Conservation (phyloP, 2,113 vertebrate genomes). For the Lutjanus erythropterus region DNA sequence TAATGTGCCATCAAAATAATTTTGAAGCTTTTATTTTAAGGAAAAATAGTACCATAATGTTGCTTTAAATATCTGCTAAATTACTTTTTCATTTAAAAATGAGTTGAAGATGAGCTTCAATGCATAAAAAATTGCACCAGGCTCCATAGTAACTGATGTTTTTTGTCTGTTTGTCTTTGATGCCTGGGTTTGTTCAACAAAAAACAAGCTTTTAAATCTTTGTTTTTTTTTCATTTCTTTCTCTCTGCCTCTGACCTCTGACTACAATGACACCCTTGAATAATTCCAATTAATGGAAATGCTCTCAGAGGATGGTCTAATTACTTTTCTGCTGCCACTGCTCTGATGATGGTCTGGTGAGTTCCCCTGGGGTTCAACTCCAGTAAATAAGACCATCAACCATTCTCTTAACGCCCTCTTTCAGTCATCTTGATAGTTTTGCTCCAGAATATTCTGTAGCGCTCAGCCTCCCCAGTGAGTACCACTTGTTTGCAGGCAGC, state of each 20-base stretch:
- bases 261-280: conserved; percentile 63
- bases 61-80: too few relatives aligned
- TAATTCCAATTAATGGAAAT: conserved; percentile 71
- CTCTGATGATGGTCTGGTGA: conserved; percentile 52
- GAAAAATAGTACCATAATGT: too few relatives aligned
- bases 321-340: conserved; percentile 65
- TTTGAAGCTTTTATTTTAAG: too few relatives aligned
- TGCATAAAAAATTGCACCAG: neutral
- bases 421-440: conserved; percentile 44
- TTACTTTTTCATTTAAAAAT: neutral
- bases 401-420: conserved; percentile 51
- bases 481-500: conserved; percentile 55
- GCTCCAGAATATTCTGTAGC: conserved; percentile 34
- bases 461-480: conserved; percentile 39
- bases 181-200: conserved; percentile 18
- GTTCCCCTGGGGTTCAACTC: conserved; percentile 57
- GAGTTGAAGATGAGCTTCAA: neutral
- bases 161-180: conserved; percentile 3
- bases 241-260: conserved; percentile 53
- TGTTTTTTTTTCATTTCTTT: conserved; percentile 19
- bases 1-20: too few relatives aligned
- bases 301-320: conserved; percentile 63
- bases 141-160: neutral
- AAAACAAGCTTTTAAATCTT: conserved; percentile 20
- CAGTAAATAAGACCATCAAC: conserved; percentile 62